Conservation (phyloP, 2,888 invertebrate species). For the Cotesia congregata region DNA sequence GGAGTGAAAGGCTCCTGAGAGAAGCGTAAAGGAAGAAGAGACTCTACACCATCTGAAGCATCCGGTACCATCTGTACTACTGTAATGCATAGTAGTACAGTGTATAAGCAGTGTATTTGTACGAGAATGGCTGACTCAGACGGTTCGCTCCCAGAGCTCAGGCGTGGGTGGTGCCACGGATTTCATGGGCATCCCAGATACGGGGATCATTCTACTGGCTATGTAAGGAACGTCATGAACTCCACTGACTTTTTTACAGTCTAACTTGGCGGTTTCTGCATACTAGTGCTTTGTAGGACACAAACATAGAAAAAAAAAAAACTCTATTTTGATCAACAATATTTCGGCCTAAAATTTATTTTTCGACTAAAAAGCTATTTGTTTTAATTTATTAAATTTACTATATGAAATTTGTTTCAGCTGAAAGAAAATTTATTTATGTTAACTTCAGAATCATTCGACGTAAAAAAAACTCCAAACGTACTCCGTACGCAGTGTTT, state of each 20-base stretch:
- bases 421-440: too few relatives aligned
- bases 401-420: too few relatives aligned
- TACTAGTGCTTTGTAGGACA: background rate
- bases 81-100: background rate
- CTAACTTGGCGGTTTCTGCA: constrained; percentile 4
- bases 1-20: constrained; percentile 36
- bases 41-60: constrained; percentile 53
- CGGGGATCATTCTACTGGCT: constrained; percentile 54
- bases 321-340: too few relatives aligned
- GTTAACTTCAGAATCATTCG: too few relatives aligned
- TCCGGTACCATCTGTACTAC: constrained; percentile 48
- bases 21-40: constrained; percentile 37
- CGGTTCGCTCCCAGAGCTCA: constrained; percentile 47
- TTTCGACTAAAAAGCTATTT: too few relatives aligned
- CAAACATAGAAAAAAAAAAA: too few relatives aligned
- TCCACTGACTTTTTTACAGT: constrained; percentile 12
- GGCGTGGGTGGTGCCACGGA: constrained; percentile 52
- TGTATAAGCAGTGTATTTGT: background rate
- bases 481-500: too few relatives aligned
- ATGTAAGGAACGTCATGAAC: constrained; percentile 55
- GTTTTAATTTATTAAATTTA: too few relatives aligned
- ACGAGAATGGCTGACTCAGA: constrained; percentile 53
- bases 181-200: constrained; percentile 54
- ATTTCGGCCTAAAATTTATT: too few relatives aligned
- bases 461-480: too few relatives aligned